Percentiles rank a stretch among this genome's conserved stretches.
phyloP scores from a whole-genome alignment of 2,797 vertebrate species.

The Dendrocincla fuliginosa region DNA sequence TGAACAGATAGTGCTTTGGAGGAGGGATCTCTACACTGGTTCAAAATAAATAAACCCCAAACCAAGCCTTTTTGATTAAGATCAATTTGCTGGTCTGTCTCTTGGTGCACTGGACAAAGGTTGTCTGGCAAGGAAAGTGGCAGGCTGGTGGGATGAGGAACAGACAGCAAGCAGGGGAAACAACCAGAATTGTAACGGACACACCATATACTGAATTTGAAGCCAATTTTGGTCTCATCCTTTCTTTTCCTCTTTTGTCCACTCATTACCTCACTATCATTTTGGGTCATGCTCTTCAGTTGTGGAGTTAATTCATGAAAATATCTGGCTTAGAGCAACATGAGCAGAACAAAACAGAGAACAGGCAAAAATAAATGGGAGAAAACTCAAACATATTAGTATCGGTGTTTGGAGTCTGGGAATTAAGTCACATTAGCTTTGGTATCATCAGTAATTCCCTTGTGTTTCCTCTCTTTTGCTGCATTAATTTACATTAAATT shows the following conservation, averaged over 20 bases:
- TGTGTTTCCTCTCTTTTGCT: not conserved
- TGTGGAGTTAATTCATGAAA: not conserved
- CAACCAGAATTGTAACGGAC: not conserved
- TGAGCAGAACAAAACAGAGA: not conserved
- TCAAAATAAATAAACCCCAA: not conserved
- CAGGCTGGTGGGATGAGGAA: not conserved
- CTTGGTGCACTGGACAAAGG: not conserved
- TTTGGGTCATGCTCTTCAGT: not conserved
- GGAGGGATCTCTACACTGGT: not conserved
- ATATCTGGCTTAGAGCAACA: not conserved
- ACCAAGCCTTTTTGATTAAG: not conserved
- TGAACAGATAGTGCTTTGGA: not conserved
- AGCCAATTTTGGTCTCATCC: not conserved
- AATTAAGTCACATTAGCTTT: not conserved
- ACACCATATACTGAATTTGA: not conserved
- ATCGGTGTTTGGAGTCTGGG: not conserved
- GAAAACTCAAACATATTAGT: not conserved
- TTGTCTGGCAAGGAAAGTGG: rapidly evolving
- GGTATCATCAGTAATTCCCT: not conserved
- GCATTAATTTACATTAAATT: not conserved
- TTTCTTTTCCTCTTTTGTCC: not conserved
- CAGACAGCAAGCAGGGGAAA: not conserved
- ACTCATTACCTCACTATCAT: not conserved
- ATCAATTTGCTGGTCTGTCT: not conserved
- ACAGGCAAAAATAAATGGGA: not conserved